A percentile compares a stretch with the other conserved stretches of the same genome.
phyloP scores from a whole-genome alignment of 2,888 invertebrate genomes.

The Gonocerus acuteangulatus region DNA sequence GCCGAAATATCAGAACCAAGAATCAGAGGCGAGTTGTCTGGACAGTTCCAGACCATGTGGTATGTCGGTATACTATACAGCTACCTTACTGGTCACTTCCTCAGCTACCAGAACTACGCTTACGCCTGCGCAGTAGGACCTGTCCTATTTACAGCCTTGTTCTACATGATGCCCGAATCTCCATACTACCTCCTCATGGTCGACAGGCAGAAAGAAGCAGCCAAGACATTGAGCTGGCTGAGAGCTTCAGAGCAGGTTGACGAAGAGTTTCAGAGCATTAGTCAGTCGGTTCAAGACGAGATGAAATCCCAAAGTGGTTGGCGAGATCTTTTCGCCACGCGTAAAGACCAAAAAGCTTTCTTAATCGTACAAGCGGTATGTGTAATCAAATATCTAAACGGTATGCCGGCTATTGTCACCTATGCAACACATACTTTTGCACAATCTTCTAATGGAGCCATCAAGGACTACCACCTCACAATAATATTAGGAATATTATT shows the following conservation, averaged over 20 bases:
- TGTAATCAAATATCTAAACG: constrained; percentile 27
- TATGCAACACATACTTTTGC: constrained; percentile 32
- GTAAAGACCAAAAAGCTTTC: constrained; percentile 24
- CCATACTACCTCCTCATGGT: constrained; percentile 54
- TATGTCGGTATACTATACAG: constrained; percentile 36
- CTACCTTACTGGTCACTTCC: constrained; percentile 33
- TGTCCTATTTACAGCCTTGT: constrained; percentile 46
- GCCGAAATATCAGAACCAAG: constrained; percentile 38
- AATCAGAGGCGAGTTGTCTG: constrained; percentile 38
- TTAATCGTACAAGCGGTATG: constrained; percentile 23
- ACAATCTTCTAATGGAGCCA: constrained; percentile 40
- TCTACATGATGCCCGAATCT: constrained; percentile 55
- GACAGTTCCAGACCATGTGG: constrained; percentile 38
- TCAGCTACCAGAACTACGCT: constrained; percentile 43
- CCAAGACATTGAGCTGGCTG: constrained; percentile 35
- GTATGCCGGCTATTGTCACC: constrained; percentile 24
- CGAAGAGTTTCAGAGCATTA: constrained; percentile 33
- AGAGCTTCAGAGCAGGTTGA: constrained; percentile 24
- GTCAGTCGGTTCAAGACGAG: constrained; percentile 27
- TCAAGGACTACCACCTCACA: constrained; percentile 1
- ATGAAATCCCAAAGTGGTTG: not conserved
- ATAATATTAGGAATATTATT: constrained; percentile 29
- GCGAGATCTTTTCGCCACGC: constrained; percentile 6
- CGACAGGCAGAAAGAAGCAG: constrained; percentile 47
- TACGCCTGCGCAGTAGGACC: constrained; percentile 48